phyloP scores from a whole-genome alignment of 2,888 invertebrate species.

The Periphyllus acericola region DNA sequence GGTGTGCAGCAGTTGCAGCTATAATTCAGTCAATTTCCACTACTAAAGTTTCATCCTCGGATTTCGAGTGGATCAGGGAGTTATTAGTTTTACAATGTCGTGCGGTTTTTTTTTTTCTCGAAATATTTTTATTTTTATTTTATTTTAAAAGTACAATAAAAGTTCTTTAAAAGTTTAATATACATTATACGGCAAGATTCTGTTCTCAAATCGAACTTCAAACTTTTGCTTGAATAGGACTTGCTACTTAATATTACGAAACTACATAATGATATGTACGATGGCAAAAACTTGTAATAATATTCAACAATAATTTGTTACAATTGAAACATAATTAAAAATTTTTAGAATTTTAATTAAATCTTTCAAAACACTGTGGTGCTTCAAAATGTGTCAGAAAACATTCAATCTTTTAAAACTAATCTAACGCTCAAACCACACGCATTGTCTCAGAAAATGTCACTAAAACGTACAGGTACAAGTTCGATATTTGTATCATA shows the following conservation, averaged over 20 bases:
- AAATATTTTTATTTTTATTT: background rate
- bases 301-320: background rate
- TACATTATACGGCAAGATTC: background rate
- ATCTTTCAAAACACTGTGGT: no score
- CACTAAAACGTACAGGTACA: no score
- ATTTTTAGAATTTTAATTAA: no score
- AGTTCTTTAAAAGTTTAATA: background rate
- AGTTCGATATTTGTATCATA: no score
- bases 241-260: background rate
- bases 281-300: no score
- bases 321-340: no score
- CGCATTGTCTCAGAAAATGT: no score
- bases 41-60: background rate
- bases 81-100: background rate
- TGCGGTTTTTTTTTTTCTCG: background rate
- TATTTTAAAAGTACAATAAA: background rate
- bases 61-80: background rate
- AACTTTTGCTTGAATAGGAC: background rate
- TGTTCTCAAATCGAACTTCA: background rate
- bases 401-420: no score
- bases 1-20: background rate
- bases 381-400: no score
- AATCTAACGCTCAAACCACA: no score
- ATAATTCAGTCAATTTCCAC: background rate
- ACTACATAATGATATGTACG: background rate